These are phyloP conservation scores for Mesorhabditis belari DNA, from an alignment of 2,888 invertebrate species.

Conservation along the genomic window DNA sequence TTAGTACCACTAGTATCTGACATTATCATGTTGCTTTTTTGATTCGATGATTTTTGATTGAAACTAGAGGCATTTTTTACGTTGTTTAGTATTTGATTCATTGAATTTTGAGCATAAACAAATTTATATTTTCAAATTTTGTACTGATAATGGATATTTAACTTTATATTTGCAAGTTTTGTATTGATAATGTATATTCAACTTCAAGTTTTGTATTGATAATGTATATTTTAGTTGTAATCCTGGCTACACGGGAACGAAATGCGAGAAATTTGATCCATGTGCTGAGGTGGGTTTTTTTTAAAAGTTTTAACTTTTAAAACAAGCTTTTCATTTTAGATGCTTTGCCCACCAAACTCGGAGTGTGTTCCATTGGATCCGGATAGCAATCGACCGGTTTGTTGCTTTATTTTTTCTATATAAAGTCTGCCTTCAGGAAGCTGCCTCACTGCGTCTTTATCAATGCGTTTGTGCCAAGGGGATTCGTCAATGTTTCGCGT, in stretches of 20 bases:
- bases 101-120: background rate
- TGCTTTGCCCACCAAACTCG: background rate
- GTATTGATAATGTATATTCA: too few relatives aligned
- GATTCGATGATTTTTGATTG: background rate
- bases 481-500: slow-evolving; percentile 1
- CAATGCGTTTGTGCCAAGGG: slow-evolving; percentile 24
- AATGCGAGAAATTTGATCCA: background rate
- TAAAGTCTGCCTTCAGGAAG: too few relatives aligned
- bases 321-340: background rate
- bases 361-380: background rate
- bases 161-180: background rate
- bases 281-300: background rate
- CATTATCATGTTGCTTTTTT: background rate
- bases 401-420: too few relatives aligned
- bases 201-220: too few relatives aligned
- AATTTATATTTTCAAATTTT: background rate
- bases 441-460: background rate
- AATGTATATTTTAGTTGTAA: background rate
- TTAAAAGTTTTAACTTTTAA: background rate
- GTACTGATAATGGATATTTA: background rate
- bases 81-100: background rate
- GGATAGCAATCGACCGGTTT: background rate
- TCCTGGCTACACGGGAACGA: background rate
- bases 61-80: background rate
- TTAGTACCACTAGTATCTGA: background rate